Evolutionary conservation across 2,113 vertebrate species (phyloP).

Genomic region (Cettia cetti): DNA sequence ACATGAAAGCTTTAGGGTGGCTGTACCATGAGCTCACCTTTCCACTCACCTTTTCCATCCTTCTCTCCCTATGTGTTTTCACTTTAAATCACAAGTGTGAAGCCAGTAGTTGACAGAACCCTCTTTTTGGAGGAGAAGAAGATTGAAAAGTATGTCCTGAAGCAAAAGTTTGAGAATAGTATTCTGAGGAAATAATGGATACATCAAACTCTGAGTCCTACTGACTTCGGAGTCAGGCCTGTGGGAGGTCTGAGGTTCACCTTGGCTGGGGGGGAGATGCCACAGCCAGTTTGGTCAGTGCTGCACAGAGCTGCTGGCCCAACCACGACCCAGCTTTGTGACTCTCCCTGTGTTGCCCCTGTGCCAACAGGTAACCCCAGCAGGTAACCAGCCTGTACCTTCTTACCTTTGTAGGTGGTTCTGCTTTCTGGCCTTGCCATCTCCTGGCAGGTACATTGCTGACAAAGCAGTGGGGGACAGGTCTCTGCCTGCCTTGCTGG

Average conservation of each 20-base stretch:
- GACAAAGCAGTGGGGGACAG: neutral
- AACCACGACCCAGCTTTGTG: no score
- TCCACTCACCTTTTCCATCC: neutral
- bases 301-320: neutral
- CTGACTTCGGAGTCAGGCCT: neutral
- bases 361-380: neutral
- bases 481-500: neutral
- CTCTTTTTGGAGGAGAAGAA: neutral
- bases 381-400: neutral
- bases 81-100: fast-evolving
- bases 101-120: neutral
- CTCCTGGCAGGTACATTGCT: neutral
- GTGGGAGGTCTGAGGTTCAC: no score
- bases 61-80: neutral
- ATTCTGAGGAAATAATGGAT: neutral
- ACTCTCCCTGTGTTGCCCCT: neutral
- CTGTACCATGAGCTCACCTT: neutral
- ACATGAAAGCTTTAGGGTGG: neutral
- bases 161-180: neutral
- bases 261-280: neutral
- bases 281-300: neutral
- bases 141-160: neutral
- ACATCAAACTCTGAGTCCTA: neutral
- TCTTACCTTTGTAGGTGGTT: neutral
- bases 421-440: neutral